Conservation (phyloP, 1,140 invertebrate species). For the Ladona fulva region DNA sequence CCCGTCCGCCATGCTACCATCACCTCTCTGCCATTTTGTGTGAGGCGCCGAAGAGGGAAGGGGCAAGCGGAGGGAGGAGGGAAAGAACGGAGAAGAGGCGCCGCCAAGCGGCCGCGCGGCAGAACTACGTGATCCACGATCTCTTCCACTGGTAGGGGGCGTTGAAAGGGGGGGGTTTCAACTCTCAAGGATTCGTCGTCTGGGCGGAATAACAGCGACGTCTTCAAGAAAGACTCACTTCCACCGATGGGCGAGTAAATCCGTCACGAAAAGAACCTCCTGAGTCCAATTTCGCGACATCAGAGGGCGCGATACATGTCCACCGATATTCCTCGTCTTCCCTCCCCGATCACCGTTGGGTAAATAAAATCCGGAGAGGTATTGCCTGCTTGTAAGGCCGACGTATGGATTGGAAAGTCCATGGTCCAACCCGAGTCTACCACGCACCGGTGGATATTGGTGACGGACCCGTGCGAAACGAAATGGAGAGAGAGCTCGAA, state of each 20-base stretch:
- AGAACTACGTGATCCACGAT: background rate
- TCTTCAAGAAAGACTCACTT: background rate
- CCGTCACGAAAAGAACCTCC: background rate
- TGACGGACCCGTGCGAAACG: background rate
- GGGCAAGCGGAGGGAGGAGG: background rate
- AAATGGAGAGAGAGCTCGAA: background rate
- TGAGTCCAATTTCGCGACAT: background rate
- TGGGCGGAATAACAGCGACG: background rate
- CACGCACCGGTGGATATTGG: background rate
- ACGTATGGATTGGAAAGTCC: background rate
- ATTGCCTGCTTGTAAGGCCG: background rate
- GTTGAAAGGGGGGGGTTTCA: background rate
- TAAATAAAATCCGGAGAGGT: background rate
- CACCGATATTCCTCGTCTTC: background rate
- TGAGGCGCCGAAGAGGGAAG: background rate
- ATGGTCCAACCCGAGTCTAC: background rate
- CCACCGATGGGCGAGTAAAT: too few relatives aligned
- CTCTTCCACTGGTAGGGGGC: background rate
- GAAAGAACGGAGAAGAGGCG: background rate
- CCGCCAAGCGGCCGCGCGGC: background rate
- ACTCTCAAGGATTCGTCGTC: background rate
- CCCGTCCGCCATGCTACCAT: conserved; percentile 1
- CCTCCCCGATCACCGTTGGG: background rate
- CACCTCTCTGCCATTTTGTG: conserved; percentile 3
- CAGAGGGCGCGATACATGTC: background rate